Evolutionary conservation across 2,113 vertebrate genomes (phyloP).

Genomic region (Nicator chloris): DNA sequence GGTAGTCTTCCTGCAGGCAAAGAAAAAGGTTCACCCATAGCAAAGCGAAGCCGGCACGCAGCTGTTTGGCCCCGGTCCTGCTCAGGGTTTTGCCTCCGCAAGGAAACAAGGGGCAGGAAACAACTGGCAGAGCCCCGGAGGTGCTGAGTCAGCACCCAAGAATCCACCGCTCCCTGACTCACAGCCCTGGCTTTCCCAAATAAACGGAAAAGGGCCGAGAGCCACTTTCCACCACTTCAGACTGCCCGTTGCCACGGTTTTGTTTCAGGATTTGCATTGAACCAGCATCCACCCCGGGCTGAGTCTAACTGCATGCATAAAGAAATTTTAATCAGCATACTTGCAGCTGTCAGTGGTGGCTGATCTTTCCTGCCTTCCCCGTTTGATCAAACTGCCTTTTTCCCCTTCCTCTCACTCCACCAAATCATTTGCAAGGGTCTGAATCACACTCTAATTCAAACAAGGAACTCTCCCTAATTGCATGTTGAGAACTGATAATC

Average conservation of each 20-base stretch:
- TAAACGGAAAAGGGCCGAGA: neutral
- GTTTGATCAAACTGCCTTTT: neutral
- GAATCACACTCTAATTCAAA: neutral
- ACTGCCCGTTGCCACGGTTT: neutral
- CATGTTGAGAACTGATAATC: conserved; percentile 12
- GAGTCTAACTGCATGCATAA: neutral
- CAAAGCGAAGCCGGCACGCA: neutral
- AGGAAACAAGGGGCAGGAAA: neutral
- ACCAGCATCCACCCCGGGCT: neutral
- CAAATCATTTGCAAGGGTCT: neutral
- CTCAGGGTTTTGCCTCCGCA: neutral
- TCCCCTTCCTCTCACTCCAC: neutral
- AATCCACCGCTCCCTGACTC: neutral
- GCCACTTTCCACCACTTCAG: neutral
- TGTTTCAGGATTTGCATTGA: neutral
- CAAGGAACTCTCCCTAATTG: neutral
- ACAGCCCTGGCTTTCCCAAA: neutral
- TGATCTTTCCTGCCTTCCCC: neutral
- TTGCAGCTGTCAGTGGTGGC: neutral
- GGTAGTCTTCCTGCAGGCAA: neutral
- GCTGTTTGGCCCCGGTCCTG: neutral
- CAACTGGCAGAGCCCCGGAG: neutral
- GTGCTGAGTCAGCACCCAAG: conserved; percentile 3
- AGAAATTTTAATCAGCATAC: conserved; percentile 14
- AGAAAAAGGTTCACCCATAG: neutral